Conservation (phyloP, 2,797 vertebrate species). For the Fistularia tabacaria region DNA sequence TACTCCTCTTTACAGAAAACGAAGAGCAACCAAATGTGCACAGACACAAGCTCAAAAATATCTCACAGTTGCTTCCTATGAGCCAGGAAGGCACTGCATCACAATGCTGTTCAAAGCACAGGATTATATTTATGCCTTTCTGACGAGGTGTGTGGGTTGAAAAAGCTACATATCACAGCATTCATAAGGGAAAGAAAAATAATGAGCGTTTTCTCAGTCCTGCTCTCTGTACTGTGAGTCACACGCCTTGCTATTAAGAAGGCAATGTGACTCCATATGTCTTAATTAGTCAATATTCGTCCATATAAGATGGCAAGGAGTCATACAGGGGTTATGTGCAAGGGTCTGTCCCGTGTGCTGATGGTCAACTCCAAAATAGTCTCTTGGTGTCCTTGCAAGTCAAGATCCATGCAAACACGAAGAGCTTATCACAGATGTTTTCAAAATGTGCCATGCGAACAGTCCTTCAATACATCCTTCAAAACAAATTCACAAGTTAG, state of each 20-base stretch:
- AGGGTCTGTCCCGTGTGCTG: conserved; percentile 13
- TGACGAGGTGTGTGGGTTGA: conserved; percentile 20
- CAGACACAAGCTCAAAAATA: conserved; percentile 5
- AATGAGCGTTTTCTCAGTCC: conserved; percentile 29
- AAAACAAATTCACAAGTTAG: neutral
- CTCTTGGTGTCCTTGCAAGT: neutral
- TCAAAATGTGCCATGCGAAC: conserved; percentile 29
- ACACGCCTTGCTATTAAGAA: conserved; percentile 12
- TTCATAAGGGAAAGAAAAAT: conserved; percentile 35
- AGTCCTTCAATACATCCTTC: conserved; percentile 17
- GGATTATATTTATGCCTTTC: conserved; percentile 11
- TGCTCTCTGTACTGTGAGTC: conserved; percentile 32
- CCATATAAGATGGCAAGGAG: conserved; percentile 1
- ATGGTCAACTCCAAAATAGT: conserved; percentile 22
- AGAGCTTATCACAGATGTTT: neutral
- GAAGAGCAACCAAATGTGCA: conserved; percentile 9
- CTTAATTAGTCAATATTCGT: conserved; percentile 17
- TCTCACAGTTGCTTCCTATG: conserved; percentile 14
- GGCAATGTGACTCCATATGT: conserved; percentile 20
- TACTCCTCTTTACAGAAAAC: conserved; percentile 5
- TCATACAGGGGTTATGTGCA: conserved; percentile 20
- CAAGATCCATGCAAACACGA: conserved; percentile 18
- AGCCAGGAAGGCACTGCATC: conserved; percentile 9
- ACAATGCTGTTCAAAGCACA: neutral
- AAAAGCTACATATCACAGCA: conserved; percentile 18